phyloP scores from a whole-genome alignment of 2,888 invertebrate species.

The Leucophenga montana region DNA sequence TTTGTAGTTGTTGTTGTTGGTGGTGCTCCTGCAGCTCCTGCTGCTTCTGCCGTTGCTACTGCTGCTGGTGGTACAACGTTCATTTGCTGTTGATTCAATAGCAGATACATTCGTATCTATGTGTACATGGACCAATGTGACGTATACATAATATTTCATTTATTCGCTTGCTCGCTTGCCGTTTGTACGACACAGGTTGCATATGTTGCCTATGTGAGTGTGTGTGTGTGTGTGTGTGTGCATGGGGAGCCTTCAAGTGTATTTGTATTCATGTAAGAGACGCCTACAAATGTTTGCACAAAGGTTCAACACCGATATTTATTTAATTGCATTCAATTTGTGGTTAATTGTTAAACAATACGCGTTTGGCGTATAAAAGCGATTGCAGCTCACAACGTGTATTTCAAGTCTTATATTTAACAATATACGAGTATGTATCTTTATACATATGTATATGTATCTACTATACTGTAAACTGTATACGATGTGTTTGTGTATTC shows the following conservation, averaged over 20 bases:
- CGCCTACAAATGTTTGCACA: conserved; percentile 62
- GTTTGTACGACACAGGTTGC: conserved; percentile 38
- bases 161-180: conserved; percentile 27
- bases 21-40: too few species aligned
- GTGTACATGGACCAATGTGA: conserved; percentile 61
- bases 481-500: not conserved
- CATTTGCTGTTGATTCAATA: conserved; percentile 32
- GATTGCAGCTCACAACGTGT: not conserved
- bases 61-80: conserved; percentile 14
- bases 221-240: conserved; percentile 20
- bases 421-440: not conserved
- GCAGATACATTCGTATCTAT: not conserved
- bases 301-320: conserved; percentile 68
- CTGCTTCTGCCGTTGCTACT: too few species aligned
- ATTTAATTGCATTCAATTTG: conserved; percentile 68
- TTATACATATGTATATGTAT: conserved; percentile 5
- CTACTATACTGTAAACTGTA: too few species aligned
- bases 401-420: not conserved
- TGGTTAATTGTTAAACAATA: conserved; percentile 69
- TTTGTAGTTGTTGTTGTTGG: conserved; percentile 14
- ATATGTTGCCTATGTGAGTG: conserved; percentile 23
- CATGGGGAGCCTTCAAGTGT: conserved; percentile 12
- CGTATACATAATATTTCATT: conserved; percentile 67
- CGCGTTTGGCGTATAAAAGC: conserved; percentile 32
- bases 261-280: conserved; percentile 45